phyloP scores from a whole-genome alignment of 1,140 invertebrate species.

The Trichonephila clavata region DNA sequence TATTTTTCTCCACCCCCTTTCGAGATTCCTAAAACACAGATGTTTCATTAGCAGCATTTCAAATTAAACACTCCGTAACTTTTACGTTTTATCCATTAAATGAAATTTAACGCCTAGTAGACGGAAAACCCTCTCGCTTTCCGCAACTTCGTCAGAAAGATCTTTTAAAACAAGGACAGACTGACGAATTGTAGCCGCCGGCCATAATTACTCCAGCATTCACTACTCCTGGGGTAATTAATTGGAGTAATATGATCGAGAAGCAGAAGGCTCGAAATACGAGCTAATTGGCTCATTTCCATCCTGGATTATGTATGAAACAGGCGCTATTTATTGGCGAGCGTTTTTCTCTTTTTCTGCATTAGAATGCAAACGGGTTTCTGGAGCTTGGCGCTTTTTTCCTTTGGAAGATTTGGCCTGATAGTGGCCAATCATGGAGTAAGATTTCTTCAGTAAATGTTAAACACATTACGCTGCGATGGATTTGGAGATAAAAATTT shows the following conservation, averaged over 20 bases:
- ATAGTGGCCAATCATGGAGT: not conserved
- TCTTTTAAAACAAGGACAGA: slow-evolving; percentile 40
- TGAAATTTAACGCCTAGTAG: slow-evolving; percentile 41
- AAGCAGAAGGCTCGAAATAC: slow-evolving; percentile 39
- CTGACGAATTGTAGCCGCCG: slow-evolving; percentile 55
- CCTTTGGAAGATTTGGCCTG: not conserved
- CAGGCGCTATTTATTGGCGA: slow-evolving; percentile 18
- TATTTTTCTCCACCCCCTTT: not conserved
- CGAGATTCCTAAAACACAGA: not conserved
- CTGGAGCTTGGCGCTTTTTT: not conserved
- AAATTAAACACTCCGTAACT: slow-evolving; percentile 52
- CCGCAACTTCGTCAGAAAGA: not conserved
- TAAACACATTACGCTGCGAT: too few species aligned
- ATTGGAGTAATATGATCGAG: slow-evolving; percentile 72
- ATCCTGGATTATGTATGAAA: slow-evolving; percentile 66
- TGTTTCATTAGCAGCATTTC: slow-evolving; percentile 39
- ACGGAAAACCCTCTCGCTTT: not conserved
- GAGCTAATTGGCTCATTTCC: slow-evolving; percentile 74
- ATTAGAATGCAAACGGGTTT: slow-evolving; percentile 14
- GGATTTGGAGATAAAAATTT: too few species aligned
- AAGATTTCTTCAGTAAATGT: not conserved
- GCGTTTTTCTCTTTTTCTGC: not conserved
- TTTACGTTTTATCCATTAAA: slow-evolving; percentile 55
- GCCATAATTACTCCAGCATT: slow-evolving; percentile 67
- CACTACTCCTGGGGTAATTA: slow-evolving; percentile 64